A percentile compares a stretch with the other conserved stretches of the same genome.
Conservation (phyloP, 2,797 vertebrate species). For the Salmo trutta region DNA sequence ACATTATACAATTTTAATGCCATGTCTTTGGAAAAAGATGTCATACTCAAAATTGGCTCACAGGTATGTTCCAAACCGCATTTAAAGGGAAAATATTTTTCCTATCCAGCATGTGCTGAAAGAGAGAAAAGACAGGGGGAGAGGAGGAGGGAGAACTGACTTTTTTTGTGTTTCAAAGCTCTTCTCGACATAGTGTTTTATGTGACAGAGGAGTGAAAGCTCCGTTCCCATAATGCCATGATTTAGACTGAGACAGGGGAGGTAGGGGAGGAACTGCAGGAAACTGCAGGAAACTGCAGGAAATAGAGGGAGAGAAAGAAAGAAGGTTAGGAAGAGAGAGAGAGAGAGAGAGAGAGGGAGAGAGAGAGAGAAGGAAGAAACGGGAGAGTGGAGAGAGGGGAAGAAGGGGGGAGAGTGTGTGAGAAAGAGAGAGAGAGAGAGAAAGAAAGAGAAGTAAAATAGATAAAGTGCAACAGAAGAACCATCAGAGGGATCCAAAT, state of each 20-base stretch:
- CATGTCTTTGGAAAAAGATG: constrained; percentile 33
- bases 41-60: constrained; percentile 35
- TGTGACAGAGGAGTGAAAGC: constrained; percentile 51
- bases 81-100: constrained; percentile 48
- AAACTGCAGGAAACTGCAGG: not conserved
- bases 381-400: constrained; percentile 25
- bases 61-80: constrained; percentile 49
- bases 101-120: constrained; percentile 31
- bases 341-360: constrained; percentile 1
- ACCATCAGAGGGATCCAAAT: not conserved
- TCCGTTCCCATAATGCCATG: constrained; percentile 34
- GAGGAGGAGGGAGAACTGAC: constrained; percentile 7
- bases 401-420: constrained; percentile 1
- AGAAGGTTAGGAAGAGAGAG: not conserved
- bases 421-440: not conserved
- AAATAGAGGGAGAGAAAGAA: not conserved
- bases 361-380: not conserved
- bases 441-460: not conserved
- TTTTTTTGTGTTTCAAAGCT: constrained; percentile 43
- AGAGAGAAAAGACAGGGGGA: constrained; percentile 18
- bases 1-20: constrained; percentile 26
- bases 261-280: not conserved
- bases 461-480: not conserved
- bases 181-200: constrained; percentile 48
- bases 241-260: constrained; percentile 8